Evolutionary conservation across 2,113 vertebrate species (phyloP).

Genomic region (Clarias macrocephalus): DNA sequence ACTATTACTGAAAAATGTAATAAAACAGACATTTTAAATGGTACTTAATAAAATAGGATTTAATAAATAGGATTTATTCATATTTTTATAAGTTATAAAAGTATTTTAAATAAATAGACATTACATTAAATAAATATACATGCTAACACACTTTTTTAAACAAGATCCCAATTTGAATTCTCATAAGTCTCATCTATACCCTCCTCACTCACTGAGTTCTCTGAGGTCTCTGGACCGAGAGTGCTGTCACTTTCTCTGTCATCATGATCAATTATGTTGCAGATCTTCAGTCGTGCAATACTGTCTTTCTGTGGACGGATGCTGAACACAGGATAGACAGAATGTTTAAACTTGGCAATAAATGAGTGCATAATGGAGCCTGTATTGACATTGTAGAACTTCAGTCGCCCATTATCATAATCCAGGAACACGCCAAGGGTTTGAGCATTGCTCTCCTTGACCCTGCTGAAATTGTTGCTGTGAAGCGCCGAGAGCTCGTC

Average conservation of each 20-base stretch:
- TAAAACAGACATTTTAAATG: too few relatives aligned
- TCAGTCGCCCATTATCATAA: conserved; percentile 34
- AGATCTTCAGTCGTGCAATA: conserved; percentile 1
- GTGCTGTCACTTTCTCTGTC: too few relatives aligned
- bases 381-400: conserved; percentile 37
- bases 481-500: conserved; percentile 36
- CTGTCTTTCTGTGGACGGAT: background rate
- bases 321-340: conserved; percentile 33
- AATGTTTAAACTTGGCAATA: background rate
- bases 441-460: conserved; percentile 19
- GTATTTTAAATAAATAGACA: background rate
- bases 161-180: background rate
- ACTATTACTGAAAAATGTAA: too few relatives aligned
- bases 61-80: too few relatives aligned
- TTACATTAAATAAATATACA: background rate
- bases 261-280: background rate
- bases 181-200: background rate
- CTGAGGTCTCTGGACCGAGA: background rate
- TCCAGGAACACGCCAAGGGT: conserved; percentile 46
- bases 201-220: background rate
- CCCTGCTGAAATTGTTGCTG: background rate
- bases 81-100: too few relatives aligned
- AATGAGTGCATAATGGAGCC: conserved; percentile 17
- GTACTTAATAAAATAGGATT: too few relatives aligned
- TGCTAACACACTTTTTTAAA: background rate